phyloP scores from a whole-genome alignment of 2,888 invertebrate species.

The Penaeus monodon region DNA sequence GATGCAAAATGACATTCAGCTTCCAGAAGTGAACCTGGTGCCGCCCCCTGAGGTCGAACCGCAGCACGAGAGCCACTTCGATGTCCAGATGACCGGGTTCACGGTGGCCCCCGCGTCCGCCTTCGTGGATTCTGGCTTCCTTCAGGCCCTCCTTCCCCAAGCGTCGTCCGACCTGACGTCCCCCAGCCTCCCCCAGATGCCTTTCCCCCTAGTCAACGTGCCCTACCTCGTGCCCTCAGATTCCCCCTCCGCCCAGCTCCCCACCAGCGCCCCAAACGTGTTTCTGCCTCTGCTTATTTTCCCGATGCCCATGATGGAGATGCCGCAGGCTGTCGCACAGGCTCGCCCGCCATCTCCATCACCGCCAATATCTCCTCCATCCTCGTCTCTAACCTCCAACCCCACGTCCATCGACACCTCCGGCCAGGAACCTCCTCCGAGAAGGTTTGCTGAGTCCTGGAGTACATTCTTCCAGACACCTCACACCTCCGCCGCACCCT shows the following conservation, averaged over 20 bases:
- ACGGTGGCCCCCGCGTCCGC: conserved; percentile 11
- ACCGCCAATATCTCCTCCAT: neutral
- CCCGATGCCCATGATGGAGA: neutral
- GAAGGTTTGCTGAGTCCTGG: conserved; percentile 48
- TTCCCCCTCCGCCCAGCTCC: neutral
- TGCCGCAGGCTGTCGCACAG: neutral
- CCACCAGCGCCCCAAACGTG: neutral
- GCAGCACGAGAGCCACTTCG: too few relatives aligned
- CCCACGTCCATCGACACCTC: neutral
- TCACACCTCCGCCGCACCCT: neutral
- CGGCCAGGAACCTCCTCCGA: conserved; percentile 11
- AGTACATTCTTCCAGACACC: conserved; percentile 4
- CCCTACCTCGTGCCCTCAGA: conserved; percentile 14
- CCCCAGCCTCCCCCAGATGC: neutral
- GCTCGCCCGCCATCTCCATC: neutral
- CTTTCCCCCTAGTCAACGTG: conserved; percentile 28
- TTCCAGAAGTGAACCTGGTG: too few relatives aligned
- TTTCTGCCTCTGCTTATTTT: conserved; percentile 32
- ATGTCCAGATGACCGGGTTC: neutral
- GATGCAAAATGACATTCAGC: too few relatives aligned
- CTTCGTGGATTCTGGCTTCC: conserved; percentile 13
- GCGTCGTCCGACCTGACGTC: neutral
- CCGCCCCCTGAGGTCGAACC: too few relatives aligned
- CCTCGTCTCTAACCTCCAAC: neutral
- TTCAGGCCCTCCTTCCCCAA: neutral